Evolutionary conservation across 2,888 invertebrate species (phyloP).

Genomic region (Bembecia ichneumoniformis): DNA sequence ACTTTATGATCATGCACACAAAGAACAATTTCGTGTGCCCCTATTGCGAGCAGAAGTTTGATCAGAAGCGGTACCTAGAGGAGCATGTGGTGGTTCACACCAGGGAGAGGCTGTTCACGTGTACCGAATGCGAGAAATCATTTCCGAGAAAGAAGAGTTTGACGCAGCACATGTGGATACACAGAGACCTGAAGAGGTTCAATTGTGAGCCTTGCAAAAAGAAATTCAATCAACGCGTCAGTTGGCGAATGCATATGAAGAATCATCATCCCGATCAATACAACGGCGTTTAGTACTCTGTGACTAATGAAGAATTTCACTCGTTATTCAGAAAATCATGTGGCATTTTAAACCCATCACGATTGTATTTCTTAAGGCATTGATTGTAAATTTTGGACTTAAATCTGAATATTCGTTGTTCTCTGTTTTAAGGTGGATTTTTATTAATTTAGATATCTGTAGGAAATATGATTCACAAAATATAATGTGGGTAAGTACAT

Average conservation of each 20-base stretch:
- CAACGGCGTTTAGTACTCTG: background rate
- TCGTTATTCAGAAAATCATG: background rate
- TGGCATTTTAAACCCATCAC: background rate
- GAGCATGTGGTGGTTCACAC: constrained; percentile 69
- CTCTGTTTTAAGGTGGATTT: too few species aligned
- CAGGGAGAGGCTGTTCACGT: constrained; percentile 61
- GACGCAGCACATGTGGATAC: constrained; percentile 58
- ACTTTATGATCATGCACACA: constrained; percentile 66
- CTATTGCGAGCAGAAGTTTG: constrained; percentile 56
- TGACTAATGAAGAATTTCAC: background rate
- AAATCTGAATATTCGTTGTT: too few species aligned
- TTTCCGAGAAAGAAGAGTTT: constrained; percentile 56
- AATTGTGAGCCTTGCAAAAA: constrained; percentile 51
- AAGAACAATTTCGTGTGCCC: constrained; percentile 64
- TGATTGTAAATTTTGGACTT: background rate
- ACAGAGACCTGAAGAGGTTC: constrained; percentile 52
- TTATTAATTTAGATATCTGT: too few species aligned
- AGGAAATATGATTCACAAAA: too few species aligned
- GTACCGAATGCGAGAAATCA: constrained; percentile 59
- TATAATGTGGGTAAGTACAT: too few species aligned
- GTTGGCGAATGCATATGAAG: constrained; percentile 58
- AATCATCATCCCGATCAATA: constrained; percentile 43
- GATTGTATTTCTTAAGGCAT: background rate
- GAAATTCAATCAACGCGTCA: constrained; percentile 56
- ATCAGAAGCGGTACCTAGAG: constrained; percentile 50